Conservation (phyloP, 2,888 invertebrate genomes). For the Protophormia terraenovae region DNA sequence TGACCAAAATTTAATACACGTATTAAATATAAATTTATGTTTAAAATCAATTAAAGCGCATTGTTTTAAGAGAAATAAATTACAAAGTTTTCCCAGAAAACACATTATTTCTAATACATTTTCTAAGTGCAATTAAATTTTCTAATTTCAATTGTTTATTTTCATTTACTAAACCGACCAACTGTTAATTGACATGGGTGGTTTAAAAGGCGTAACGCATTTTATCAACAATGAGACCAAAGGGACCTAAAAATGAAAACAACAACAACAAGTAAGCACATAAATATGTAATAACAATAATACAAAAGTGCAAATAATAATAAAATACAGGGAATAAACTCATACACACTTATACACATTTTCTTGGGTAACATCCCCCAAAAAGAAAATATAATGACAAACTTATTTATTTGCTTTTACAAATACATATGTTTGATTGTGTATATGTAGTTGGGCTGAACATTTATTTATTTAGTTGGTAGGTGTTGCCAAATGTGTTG, state of each 20-base stretch:
- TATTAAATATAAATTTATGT: constrained; percentile 5
- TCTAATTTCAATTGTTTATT: constrained; percentile 47
- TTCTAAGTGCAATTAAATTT: constrained; percentile 43
- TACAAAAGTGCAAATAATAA: background rate
- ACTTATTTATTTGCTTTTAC: background rate
- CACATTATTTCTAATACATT: constrained; percentile 9
- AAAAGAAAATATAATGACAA: constrained; percentile 2
- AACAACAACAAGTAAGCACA: background rate
- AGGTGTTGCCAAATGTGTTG: constrained; percentile 52
- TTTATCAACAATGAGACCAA: constrained; percentile 32
- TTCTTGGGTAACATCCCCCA: constrained; percentile 33
- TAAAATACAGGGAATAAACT: no score
- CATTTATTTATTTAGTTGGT: constrained; percentile 7
- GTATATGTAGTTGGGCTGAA: background rate
- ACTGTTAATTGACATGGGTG: constrained; percentile 57
- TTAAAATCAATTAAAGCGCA: background rate
- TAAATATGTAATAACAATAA: constrained; percentile 17
- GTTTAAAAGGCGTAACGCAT: constrained; percentile 50
- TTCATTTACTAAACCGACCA: constrained; percentile 17
- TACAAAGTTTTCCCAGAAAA: background rate
- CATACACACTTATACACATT: no score
- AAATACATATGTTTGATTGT: background rate
- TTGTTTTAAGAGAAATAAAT: background rate
- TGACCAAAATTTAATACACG: background rate
- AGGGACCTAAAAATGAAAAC: background rate